These are phyloP conservation scores for Mimachlamys varia DNA, from an alignment of 2,888 invertebrate species.

Conservation along the genomic window DNA sequence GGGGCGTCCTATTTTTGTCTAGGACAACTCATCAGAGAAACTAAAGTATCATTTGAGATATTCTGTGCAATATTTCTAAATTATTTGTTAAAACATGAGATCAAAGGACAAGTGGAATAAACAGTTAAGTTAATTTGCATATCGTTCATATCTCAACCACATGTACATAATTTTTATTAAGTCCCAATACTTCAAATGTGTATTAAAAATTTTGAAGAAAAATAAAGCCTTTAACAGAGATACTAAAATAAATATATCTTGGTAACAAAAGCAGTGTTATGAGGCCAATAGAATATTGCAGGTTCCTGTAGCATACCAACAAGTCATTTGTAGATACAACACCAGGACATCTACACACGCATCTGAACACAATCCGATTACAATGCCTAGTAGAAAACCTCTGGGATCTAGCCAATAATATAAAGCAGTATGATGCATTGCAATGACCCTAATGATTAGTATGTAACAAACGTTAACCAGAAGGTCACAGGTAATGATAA, in stretches of 20 bases:
- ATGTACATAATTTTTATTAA: not conserved
- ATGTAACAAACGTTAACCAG: no score
- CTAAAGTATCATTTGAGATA: no score
- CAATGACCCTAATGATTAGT: no score
- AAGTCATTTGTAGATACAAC: not conserved
- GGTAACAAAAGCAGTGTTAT: not conserved
- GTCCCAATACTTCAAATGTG: not conserved
- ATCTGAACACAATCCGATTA: not conserved
- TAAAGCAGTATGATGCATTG: not conserved
- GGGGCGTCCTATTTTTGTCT: no score
- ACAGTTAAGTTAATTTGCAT: no score
- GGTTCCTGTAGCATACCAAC: not conserved
- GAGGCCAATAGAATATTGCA: conserved; percentile 4
- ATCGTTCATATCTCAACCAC: not conserved
- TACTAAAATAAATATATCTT: not conserved
- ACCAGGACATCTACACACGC: not conserved
- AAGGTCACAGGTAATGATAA: not conserved
- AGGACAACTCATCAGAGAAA: no score
- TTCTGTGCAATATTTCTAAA: no score
- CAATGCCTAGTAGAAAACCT: not conserved
- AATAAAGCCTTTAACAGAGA: not conserved
- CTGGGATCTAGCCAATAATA: not conserved
- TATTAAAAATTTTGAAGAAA: not conserved
- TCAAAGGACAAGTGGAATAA: not conserved
- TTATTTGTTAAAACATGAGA: not conserved